Base-by-base conservation (phyloP, 92 coral and sea anemone genomes). In the Hydrozoanthus gracilis region DNA sequence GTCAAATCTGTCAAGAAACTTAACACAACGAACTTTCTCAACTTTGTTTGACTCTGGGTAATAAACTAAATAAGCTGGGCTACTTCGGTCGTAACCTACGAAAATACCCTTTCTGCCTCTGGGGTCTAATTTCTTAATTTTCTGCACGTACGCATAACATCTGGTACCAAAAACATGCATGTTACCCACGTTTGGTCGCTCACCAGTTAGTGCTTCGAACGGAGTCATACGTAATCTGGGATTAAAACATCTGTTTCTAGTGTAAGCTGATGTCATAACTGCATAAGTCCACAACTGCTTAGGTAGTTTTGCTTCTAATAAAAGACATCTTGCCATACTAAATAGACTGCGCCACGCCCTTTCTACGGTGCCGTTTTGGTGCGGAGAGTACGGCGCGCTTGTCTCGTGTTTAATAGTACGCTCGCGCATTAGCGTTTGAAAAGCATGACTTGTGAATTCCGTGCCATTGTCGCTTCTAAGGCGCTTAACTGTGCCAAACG, bases 301-400 rank as follows among this genome's bases (percentile, higher is more conserved):
- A 6, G 82, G 82, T 50, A 84, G 73, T n/a, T 27, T 74, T 84
- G 73, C 88, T 52, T 75, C 88, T 46, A 88, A 72, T 61, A 88
- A 70, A 8, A 88, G 60, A 55, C 87, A 88, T 44, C 83, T 73
- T 4, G 88, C 88, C 92, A 83, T 89, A 8, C 82, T 80, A 84
- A 83, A 89, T 7, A 76, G 17, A 8, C 87, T 78, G 51, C 91
- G 79, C 88, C 91, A 88, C 7, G 72, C 80, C 82, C 91, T 88
- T 71, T 88, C 88, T 2, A 77, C 88, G 5, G 92, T 84, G 44
- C 92, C 92, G 60, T 89, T 89, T 80, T 89, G 86, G 64, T 89
- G 92, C 50, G 88, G 92, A 9, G 88, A 88, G 52, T 88, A 77
- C 46, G 88, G 88, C 62, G 91, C 83, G 71, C 88, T 82, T 4